phyloP scores from a whole-genome alignment of 2,113 vertebrate genomes.

The Channa maculata region DNA sequence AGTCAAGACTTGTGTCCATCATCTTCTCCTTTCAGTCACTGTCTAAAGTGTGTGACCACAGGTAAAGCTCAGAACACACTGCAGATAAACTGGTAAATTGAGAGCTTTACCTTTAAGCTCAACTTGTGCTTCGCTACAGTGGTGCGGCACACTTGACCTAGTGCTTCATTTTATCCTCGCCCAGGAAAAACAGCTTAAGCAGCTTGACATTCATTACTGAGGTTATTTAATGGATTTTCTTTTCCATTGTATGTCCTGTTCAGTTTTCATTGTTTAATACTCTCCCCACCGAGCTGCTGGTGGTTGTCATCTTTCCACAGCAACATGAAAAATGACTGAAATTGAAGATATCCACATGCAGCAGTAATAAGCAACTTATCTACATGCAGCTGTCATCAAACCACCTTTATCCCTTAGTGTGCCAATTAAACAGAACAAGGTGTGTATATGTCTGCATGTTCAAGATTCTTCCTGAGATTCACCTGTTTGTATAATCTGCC shows the following conservation, averaged over 20 bases:
- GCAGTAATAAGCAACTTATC: constrained; percentile 42
- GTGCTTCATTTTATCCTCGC: no score
- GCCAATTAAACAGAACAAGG: constrained; percentile 61
- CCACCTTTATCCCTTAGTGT: constrained; percentile 50
- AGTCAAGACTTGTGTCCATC: not conserved
- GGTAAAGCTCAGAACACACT: no score
- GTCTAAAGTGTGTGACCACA: no score
- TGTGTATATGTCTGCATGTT: constrained; percentile 8
- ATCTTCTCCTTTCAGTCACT: no score
- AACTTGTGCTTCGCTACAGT: no score
- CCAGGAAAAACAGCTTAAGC: no score
- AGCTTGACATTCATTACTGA: no score
- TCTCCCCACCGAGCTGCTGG: not conserved
- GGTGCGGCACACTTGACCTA: no score
- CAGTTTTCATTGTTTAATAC: constrained; percentile 20
- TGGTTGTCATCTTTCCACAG: constrained; percentile 26
- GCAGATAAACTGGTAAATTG: no score
- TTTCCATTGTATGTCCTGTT: constrained; percentile 21
- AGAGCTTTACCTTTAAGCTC: no score
- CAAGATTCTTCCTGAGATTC: constrained; percentile 32
- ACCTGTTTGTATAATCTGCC: constrained; percentile 40
- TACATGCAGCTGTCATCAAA: constrained; percentile 35
- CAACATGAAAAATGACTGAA: constrained; percentile 33
- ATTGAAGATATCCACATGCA: constrained; percentile 23
- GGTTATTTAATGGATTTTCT: not conserved